Percentiles rank a stretch among this genome's conserved stretches.
Evolutionary conservation across 2,888 invertebrate species (phyloP).

Genomic region (Patella ulyssiponensis): DNA sequence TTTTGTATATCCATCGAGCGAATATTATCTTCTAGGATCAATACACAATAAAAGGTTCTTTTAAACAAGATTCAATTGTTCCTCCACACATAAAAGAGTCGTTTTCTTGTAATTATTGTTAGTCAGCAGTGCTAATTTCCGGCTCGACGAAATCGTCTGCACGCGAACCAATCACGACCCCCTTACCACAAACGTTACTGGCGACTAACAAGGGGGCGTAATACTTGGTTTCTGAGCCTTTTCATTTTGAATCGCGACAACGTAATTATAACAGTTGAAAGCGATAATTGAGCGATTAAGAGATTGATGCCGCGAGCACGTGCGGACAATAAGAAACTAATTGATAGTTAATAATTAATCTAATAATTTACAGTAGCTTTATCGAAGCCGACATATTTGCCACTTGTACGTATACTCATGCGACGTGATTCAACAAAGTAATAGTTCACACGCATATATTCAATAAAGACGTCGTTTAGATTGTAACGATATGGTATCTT

Average conservation of each 20-base stretch:
- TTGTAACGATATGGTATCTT: too few relatives aligned
- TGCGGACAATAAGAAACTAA: slow-evolving; percentile 26
- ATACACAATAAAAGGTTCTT: slow-evolving; percentile 26
- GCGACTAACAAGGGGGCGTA: slow-evolving; percentile 4
- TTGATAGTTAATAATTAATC: slow-evolving; percentile 27
- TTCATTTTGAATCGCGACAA: slow-evolving; percentile 2
- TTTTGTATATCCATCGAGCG: slow-evolving; percentile 3
- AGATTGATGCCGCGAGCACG: slow-evolving; percentile 25
- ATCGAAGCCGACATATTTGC: too few relatives aligned
- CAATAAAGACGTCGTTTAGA: too few relatives aligned
- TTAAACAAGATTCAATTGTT: slow-evolving; percentile 25
- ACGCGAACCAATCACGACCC: slow-evolving; percentile 16
- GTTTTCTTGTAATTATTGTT: slow-evolving; percentile 43
- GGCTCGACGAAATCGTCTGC: slow-evolving; percentile 23
- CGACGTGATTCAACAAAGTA: too few relatives aligned
- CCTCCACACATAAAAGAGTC: slow-evolving; percentile 32
- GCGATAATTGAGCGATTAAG: slow-evolving; percentile 28
- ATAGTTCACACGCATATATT: too few relatives aligned
- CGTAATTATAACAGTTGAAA: slow-evolving; percentile 11
- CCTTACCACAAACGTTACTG: neutral
- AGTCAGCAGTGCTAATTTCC: slow-evolving; percentile 36
- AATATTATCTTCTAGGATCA: neutral
- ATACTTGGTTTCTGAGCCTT: neutral
- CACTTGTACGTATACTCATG: too few relatives aligned
- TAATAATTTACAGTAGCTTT: slow-evolving; percentile 16